Conservation (phyloP, 1,140 invertebrate genomes). For the Aphelenchoides besseyi region DNA sequence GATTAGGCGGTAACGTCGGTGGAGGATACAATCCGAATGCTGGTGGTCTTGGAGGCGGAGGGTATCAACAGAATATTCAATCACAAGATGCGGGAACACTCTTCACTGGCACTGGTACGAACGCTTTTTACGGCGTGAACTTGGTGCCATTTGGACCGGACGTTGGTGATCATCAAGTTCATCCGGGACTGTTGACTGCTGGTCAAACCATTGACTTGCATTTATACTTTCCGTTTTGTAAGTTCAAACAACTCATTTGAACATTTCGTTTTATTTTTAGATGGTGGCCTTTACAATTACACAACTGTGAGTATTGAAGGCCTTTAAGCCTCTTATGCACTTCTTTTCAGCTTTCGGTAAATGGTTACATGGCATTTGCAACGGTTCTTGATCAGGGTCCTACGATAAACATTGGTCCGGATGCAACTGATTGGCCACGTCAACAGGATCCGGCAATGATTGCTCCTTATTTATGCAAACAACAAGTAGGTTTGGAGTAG, state of each 20-base stretch:
- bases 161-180: conserved; percentile 57
- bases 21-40: neutral
- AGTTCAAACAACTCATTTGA: no score
- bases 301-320: conserved; percentile 48
- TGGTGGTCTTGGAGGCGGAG: neutral
- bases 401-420: conserved; percentile 60
- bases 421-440: conserved; percentile 60
- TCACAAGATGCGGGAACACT: conserved; percentile 6
- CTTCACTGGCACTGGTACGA: conserved; percentile 47
- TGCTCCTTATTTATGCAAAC: conserved; percentile 60
- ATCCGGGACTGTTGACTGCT: conserved; percentile 57
- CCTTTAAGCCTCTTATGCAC: neutral
- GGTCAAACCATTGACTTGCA: conserved; percentile 62
- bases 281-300: conserved; percentile 62
- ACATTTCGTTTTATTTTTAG: no score
- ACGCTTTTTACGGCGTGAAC: conserved; percentile 49
- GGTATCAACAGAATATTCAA: conserved; percentile 17
- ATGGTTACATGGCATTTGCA: conserved; percentile 60
- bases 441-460: conserved; percentile 62
- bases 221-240: conserved; percentile 62
- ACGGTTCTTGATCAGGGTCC: conserved; percentile 62
- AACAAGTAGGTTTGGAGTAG: conserved; percentile 40
- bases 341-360: conserved; percentile 58
- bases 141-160: conserved; percentile 51
- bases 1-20: neutral